Percentiles rank a stretch among this genome's conserved stretches.
Conservation (phyloP, 2,888 invertebrate genomes). For the Aricia artaxerxes region DNA sequence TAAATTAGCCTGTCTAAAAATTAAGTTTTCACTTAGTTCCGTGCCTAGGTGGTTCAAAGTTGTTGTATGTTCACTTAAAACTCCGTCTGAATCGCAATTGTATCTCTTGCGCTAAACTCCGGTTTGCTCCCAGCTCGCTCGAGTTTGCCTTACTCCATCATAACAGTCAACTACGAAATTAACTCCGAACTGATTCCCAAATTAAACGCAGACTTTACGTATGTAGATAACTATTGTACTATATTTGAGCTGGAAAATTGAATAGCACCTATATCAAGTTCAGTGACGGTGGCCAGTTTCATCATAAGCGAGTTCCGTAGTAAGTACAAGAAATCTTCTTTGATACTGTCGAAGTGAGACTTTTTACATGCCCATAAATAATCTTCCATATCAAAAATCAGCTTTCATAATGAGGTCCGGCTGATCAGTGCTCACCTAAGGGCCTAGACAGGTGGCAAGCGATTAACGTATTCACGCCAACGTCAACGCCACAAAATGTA, state of each 20-base stretch:
- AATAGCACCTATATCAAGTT: neutral
- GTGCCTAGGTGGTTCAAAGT: neutral
- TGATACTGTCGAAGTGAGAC: no score
- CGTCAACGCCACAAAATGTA: no score
- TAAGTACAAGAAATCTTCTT: no score
- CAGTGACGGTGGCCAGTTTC: no score
- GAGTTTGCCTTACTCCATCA: constrained; percentile 37
- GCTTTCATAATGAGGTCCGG: no score
- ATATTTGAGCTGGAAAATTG: neutral
- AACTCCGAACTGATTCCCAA: constrained; percentile 28
- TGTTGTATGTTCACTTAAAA: constrained; percentile 21
- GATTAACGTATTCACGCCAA: no score
- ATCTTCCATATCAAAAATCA: no score
- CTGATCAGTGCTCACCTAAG: no score
- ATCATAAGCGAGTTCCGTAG: no score
- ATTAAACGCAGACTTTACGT: constrained; percentile 17
- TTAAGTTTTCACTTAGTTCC: neutral
- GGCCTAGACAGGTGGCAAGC: no score
- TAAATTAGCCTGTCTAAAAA: neutral
- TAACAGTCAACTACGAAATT: constrained; percentile 35
- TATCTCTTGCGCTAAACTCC: constrained; percentile 24
- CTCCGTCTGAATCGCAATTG: constrained; percentile 16
- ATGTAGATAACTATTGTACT: constrained; percentile 12
- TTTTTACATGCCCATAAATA: no score
- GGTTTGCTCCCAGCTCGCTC: constrained; percentile 31